These are phyloP conservation scores for Abrostola tripartita DNA, from an alignment of 2,888 invertebrate genomes.

Conservation along the genomic window DNA sequence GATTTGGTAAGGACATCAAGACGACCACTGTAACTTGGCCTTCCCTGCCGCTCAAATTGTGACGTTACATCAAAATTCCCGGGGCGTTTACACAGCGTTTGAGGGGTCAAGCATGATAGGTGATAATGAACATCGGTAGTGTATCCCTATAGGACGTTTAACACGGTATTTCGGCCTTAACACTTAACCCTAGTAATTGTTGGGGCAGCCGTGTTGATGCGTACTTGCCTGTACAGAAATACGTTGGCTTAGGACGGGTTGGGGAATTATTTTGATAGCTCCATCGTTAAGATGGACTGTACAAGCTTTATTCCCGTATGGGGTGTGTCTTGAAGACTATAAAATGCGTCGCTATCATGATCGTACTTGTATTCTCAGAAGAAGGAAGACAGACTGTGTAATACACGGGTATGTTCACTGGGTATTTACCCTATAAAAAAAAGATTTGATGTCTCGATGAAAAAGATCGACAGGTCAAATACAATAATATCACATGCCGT, in stretches of 20 bases:
- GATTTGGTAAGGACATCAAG: constrained; percentile 64
- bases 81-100: constrained; percentile 50
- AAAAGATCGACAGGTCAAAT: too few relatives aligned
- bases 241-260: constrained; percentile 57
- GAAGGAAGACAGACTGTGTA: too few relatives aligned
- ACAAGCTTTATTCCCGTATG: background rate
- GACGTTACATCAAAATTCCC: background rate
- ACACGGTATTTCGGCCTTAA: constrained; percentile 81
- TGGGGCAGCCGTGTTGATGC: constrained; percentile 73
- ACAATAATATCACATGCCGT: too few relatives aligned
- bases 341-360: background rate
- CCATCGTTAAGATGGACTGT: constrained; percentile 22
- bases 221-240: constrained; percentile 61
- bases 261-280: constrained; percentile 60
- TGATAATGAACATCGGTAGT: constrained; percentile 76
- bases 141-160: constrained; percentile 80
- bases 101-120: constrained; percentile 75
- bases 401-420: too few relatives aligned
- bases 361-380: background rate
- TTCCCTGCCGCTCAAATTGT: constrained; percentile 15
- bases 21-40: constrained; percentile 30
- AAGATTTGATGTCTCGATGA: too few relatives aligned
- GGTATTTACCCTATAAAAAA: too few relatives aligned
- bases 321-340: background rate
- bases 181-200: constrained; percentile 84